Evolutionary conservation across 2,113 vertebrate genomes (phyloP).

Genomic region (rat (Rattus norvegicus)): DNA sequence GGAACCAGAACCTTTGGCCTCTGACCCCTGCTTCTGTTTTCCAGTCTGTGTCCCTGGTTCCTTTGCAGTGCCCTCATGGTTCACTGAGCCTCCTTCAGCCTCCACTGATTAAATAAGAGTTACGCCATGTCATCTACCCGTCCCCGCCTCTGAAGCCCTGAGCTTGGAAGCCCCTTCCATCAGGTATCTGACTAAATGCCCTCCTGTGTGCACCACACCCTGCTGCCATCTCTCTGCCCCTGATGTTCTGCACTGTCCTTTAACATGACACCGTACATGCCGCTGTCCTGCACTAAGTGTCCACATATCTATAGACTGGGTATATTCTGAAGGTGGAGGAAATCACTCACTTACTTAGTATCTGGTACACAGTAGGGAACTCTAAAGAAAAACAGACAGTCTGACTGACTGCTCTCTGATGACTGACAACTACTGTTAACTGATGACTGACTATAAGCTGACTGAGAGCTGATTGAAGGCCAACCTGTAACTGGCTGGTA

Average conservation of each 20-base stretch:
- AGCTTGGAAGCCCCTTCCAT: background rate
- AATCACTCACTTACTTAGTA: background rate
- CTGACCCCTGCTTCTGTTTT: background rate
- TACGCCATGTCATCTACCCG: accelerated
- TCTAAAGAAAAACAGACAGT: background rate
- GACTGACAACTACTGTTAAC: background rate
- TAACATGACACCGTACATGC: too few relatives aligned
- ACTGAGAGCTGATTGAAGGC: background rate
- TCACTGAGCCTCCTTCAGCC: background rate
- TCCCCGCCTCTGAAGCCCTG: background rate
- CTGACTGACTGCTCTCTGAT: background rate
- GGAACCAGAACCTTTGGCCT: background rate
- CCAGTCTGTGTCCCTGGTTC: background rate
- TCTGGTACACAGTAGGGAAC: background rate
- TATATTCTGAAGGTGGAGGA: background rate
- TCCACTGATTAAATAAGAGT: too few relatives aligned
- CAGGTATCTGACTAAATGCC: background rate
- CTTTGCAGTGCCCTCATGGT: background rate
- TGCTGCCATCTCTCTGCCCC: background rate
- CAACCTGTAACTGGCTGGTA: background rate
- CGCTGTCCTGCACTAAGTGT: background rate
- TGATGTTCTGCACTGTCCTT: background rate
- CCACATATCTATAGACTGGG: background rate
- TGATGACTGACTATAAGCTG: background rate
- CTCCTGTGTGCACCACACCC: accelerated